Conservation (phyloP, 2,888 invertebrate genomes). For the Sinelater perroti region DNA sequence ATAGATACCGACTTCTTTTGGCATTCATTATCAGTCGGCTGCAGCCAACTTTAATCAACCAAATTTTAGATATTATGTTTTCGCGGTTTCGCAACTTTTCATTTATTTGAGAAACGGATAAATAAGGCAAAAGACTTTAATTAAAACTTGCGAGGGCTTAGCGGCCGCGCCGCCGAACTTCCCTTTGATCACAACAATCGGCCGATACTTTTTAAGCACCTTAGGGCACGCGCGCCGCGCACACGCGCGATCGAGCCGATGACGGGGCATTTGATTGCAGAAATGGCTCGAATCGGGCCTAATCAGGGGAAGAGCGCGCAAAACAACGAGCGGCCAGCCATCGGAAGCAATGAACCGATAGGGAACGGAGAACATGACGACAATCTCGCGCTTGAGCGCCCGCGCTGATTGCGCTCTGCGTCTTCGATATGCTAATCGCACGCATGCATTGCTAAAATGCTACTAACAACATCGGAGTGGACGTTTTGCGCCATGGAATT, state of each 20-base stretch:
- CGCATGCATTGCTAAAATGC: conserved; percentile 32
- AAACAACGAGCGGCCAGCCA: conserved; percentile 27
- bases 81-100: conserved; percentile 53
- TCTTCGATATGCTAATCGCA: conserved; percentile 40
- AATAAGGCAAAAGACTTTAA: conserved; percentile 48
- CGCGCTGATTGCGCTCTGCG: conserved; percentile 41
- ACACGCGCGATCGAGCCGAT: conserved; percentile 3
- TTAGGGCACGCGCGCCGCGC: conserved; percentile 5
- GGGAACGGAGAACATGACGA: conserved; percentile 36
- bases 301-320: conserved; percentile 24
- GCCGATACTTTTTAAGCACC: conserved; percentile 8
- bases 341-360: conserved; percentile 31
- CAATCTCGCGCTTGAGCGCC: conserved; percentile 44
- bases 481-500: background rate
- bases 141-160: conserved; percentile 36
- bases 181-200: conserved; percentile 35
- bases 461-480: conserved; percentile 12
- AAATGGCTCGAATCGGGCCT: conserved; percentile 23
- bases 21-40: conserved; percentile 60
- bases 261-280: conserved; percentile 19
- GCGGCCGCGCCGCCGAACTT: conserved; percentile 23
- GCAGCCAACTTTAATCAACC: conserved; percentile 58
- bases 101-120: conserved; percentile 57
- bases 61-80: conserved; percentile 58
- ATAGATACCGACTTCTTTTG: conserved; percentile 61